Percentiles rank a stretch among this genome's conserved stretches.
Evolutionary conservation across 2,888 invertebrate species (phyloP).

Genomic region (Bugula neritina): DNA sequence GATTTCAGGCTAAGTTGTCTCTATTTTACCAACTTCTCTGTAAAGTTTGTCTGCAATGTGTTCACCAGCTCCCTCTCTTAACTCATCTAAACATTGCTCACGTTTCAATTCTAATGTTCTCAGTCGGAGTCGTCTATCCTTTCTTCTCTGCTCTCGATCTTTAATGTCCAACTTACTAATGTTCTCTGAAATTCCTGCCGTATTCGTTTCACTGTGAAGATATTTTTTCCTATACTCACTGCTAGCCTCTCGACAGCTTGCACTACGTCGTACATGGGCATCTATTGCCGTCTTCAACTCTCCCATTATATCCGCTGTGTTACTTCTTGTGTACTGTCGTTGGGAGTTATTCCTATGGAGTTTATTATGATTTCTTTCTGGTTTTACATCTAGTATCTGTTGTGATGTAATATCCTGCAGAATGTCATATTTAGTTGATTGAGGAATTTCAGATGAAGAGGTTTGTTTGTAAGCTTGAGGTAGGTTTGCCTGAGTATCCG

Average conservation of each 20-base stretch:
- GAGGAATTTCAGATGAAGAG: not conserved
- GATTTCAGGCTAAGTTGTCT: not conserved
- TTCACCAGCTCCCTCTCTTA: not conserved
- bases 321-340: not conserved
- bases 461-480: not conserved
- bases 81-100: constrained; percentile 10
- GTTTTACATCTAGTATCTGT: not conserved
- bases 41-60: not conserved
- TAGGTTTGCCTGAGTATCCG: not conserved
- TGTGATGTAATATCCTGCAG: not conserved
- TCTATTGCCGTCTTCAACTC: constrained; percentile 14
- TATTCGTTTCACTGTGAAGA: not conserved
- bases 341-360: constrained; percentile 11
- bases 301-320: not conserved
- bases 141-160: not conserved
- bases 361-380: constrained; percentile 17
- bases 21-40: not conserved
- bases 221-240: constrained; percentile 7
- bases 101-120: constrained; percentile 15
- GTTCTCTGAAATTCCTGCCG: not conserved
- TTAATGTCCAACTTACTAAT: constrained; percentile 16
- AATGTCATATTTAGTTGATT: not conserved
- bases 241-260: constrained; percentile 11
- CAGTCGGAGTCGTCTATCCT: not conserved
- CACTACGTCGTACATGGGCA: constrained; percentile 9